phyloP scores from a whole-genome alignment of 1,140 invertebrate genomes.

The Drosophila dunni region DNA sequence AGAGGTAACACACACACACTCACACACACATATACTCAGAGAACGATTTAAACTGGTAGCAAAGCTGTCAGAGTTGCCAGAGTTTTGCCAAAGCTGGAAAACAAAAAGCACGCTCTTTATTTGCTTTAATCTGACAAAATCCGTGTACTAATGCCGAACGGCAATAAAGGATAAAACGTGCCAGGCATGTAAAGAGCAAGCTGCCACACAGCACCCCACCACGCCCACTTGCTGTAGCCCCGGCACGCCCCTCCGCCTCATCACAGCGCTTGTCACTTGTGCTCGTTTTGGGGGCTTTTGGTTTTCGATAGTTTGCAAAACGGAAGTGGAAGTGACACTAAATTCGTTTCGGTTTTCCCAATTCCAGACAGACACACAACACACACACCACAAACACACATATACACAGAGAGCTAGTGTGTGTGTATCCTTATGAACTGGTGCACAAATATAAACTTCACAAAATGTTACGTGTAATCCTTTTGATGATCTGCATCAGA shows the following conservation, averaged over 20 bases:
- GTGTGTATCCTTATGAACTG: constrained; percentile 33
- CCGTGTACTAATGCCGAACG: constrained; percentile 78
- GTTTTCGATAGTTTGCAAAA: constrained; percentile 74
- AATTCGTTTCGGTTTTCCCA: constrained; percentile 77
- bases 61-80: constrained; percentile 41
- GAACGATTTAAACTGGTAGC: constrained; percentile 71
- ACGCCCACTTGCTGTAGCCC: background rate
- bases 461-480: constrained; percentile 80
- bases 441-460: constrained; percentile 62
- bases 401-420: background rate
- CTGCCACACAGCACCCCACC: constrained; percentile 18
- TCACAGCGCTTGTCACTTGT: constrained; percentile 10
- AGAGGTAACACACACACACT: constrained; percentile 10
- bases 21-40: background rate
- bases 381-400: constrained; percentile 15
- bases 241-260: background rate
- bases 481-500: constrained; percentile 74
- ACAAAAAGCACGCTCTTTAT: constrained; percentile 78
- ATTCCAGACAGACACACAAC: constrained; percentile 52
- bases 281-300: constrained; percentile 22
- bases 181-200: constrained; percentile 70
- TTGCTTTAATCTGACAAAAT: constrained; percentile 81
- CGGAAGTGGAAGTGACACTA: constrained; percentile 80
- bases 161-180: constrained; percentile 83
- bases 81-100: constrained; percentile 33